These are phyloP conservation scores for Chrysogorgia sp. DNA, from an alignment of 92 coral and sea anemone species.

Conservation along the genomic window DNA sequence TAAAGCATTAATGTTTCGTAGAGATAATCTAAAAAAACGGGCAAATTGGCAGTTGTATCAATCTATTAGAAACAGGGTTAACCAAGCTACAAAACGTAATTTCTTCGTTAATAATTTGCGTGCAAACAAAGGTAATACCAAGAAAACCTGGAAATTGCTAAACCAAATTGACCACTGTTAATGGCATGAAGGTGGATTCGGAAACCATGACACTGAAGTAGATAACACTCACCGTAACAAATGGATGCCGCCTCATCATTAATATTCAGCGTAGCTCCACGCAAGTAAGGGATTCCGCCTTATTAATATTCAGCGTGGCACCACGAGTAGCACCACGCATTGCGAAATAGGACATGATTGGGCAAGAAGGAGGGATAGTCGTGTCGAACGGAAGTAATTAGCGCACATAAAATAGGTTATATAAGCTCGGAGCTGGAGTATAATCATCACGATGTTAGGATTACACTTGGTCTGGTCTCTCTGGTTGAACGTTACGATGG, in stretches of 20 bases:
- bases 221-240: not conserved
- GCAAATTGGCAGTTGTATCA: not conserved
- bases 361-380: no score
- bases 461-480: no score
- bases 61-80: not conserved
- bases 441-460: no score
- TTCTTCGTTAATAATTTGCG: not conserved
- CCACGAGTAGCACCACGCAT: no score
- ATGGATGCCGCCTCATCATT: not conserved
- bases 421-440: no score
- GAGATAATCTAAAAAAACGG: constrained; percentile 3
- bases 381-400: no score
- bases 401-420: no score
- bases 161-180: constrained; percentile 2
- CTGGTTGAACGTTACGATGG: no score
- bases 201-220: not conserved
- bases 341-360: no score
- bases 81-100: not conserved
- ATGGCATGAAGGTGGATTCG: not conserved
- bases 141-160: constrained; percentile 28
- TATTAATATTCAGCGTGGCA: no score
- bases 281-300: no score
- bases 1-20: not conserved
- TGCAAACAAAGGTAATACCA: not conserved
- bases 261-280: not conserved